phyloP scores from a whole-genome alignment of 2,113 vertebrate genomes.

The Stegostoma tigrinum region DNA sequence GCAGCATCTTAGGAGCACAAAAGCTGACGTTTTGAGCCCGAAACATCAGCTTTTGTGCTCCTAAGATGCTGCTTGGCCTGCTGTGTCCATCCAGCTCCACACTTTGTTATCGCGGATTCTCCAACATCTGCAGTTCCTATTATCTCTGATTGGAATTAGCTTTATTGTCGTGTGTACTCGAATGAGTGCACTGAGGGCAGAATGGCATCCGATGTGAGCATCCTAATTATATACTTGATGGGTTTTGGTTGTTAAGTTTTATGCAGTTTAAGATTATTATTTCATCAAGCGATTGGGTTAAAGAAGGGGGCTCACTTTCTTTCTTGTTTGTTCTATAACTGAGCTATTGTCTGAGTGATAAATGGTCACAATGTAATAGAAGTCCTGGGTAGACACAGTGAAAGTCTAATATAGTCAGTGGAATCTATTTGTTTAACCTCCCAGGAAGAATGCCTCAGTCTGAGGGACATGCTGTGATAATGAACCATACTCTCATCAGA shows the following conservation, averaged over 20 bases:
- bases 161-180: too few species aligned
- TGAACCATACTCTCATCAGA: background rate
- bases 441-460: slow-evolving; percentile 23
- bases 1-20: too few species aligned
- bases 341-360: background rate
- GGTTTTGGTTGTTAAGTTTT: background rate
- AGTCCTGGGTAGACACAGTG: background rate
- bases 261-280: background rate
- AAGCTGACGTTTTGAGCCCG: too few species aligned
- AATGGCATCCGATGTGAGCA: background rate
- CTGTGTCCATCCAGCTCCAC: too few species aligned
- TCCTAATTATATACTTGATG: background rate
- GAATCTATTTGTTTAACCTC: slow-evolving; percentile 17
- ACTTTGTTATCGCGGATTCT: too few species aligned
- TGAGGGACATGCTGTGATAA: slow-evolving; percentile 23
- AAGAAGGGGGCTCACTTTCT: background rate
- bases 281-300: background rate
- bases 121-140: too few species aligned
- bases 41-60: too few species aligned
- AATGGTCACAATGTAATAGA: background rate
- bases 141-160: too few species aligned
- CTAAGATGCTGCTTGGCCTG: too few species aligned
- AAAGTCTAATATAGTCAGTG: background rate
- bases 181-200: background rate
- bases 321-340: background rate